Conservation (phyloP, 2,113 vertebrate species). For the Rhea americana region DNA sequence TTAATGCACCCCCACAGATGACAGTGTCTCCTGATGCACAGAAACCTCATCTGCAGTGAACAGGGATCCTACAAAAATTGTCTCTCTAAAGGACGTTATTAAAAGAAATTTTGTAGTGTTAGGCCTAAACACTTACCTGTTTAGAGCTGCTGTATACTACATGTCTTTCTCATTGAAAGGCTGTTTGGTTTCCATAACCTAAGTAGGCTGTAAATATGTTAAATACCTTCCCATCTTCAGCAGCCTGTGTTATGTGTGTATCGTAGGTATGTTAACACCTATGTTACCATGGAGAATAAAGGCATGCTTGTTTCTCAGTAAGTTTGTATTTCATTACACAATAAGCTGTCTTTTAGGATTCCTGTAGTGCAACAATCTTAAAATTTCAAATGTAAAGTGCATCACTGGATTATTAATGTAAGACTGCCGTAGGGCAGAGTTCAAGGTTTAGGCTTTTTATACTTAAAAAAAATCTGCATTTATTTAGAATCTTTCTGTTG, state of each 20-base stretch:
- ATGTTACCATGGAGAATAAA: not conserved
- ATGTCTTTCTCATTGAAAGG: not conserved
- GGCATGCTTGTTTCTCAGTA: not conserved
- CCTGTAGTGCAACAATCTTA: not conserved
- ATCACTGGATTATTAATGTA: not conserved
- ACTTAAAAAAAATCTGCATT: not conserved
- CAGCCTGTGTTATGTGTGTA: too few species aligned
- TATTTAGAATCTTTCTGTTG: not conserved
- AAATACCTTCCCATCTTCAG: not conserved
- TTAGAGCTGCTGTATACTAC: not conserved
- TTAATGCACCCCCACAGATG: accelerated
- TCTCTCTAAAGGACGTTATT: not conserved
- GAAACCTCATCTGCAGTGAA: not conserved
- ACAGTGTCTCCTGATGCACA: not conserved
- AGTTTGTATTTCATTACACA: not conserved
- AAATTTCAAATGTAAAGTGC: not conserved
- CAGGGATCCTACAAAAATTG: accelerated
- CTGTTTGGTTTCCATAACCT: not conserved
- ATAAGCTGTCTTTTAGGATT: not conserved
- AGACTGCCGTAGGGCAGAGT: not conserved
- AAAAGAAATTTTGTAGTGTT: not conserved
- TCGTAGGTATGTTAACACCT: not conserved
- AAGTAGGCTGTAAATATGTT: not conserved
- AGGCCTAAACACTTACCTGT: not conserved
- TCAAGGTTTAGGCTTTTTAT: not conserved